A percentile compares a stretch with the other conserved stretches of the same genome.
Evolutionary conservation across 2,113 vertebrate species (phyloP).

Genomic region (Sialia sialis): DNA sequence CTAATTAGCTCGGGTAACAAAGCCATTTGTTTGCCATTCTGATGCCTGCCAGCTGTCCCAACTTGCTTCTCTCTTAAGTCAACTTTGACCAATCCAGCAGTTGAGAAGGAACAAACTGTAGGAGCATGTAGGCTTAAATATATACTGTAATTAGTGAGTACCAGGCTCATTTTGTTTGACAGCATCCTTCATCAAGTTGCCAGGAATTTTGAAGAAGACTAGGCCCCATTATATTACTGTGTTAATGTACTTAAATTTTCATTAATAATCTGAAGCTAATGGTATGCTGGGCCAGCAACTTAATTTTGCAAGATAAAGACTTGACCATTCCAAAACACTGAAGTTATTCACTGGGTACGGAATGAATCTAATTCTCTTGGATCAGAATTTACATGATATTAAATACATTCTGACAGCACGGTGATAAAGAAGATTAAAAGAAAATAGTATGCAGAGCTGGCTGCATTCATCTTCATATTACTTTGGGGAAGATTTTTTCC

Average conservation of each 20-base stretch:
- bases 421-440: not conserved
- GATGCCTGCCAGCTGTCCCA: not conserved
- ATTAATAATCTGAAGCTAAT: slow-evolving; percentile 1
- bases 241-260: not conserved
- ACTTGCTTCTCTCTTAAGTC: not conserved
- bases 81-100: not conserved
- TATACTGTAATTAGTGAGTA: not conserved
- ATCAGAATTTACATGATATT: not conserved
- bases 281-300: not conserved
- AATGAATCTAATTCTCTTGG: not conserved
- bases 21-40: not conserved
- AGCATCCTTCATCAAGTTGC: not conserved
- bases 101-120: accelerated
- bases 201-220: not conserved
- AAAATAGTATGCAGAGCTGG: not conserved
- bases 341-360: not conserved
- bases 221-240: not conserved
- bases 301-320: not conserved
- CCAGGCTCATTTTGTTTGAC: not conserved
- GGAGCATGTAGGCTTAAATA: not conserved
- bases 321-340: not conserved
- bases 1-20: not conserved
- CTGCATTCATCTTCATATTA: not conserved
- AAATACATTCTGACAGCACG: slow-evolving; percentile 1
- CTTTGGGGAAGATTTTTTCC: not conserved